A percentile compares a stretch with the other conserved stretches of the same genome.
These are phyloP conservation scores for Dunckerocampus dactyliophorus DNA, from an alignment of 2,113 vertebrate species.

Conservation along the genomic window DNA sequence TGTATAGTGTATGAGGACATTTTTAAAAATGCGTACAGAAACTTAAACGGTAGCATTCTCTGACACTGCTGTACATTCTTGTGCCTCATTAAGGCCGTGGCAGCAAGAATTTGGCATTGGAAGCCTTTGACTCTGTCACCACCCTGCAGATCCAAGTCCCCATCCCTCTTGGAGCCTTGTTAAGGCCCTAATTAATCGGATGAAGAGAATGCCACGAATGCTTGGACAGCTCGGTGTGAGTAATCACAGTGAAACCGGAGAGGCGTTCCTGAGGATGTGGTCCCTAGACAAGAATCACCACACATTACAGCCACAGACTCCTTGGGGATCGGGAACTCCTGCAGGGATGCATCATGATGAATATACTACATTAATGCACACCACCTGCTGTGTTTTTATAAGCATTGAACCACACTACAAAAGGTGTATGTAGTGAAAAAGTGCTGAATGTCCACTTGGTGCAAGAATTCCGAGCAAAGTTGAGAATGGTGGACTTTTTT, in stretches of 20 bases:
- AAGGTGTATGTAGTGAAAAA: neutral
- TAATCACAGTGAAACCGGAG: conserved; percentile 58
- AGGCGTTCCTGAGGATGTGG: conserved; percentile 38
- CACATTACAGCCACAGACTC: conserved; percentile 59
- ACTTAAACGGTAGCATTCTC: conserved; percentile 1
- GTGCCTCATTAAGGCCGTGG: conserved; percentile 27
- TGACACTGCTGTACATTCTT: conserved; percentile 1
- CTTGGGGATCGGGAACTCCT: conserved; percentile 45
- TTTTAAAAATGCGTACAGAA: neutral
- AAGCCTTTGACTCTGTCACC: conserved; percentile 47
- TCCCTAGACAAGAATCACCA: conserved; percentile 56
- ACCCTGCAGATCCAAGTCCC: conserved; percentile 36
- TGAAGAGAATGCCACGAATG: conserved; percentile 60
- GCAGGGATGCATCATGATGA: neutral
- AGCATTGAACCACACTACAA: neutral
- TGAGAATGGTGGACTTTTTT: neutral
- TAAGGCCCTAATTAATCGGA: conserved; percentile 66
- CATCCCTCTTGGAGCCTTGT: conserved; percentile 48
- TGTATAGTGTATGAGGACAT: neutral
- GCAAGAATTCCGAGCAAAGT: conserved; percentile 3
- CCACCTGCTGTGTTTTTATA: neutral
- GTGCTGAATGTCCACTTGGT: neutral
- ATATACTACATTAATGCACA: neutral
- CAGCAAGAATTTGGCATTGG: conserved; percentile 15
- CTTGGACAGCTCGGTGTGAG: conserved; percentile 65